Evolutionary conservation across 2,797 vertebrate genomes (phyloP).

Genomic region (Poeciliopsis infans): DNA sequence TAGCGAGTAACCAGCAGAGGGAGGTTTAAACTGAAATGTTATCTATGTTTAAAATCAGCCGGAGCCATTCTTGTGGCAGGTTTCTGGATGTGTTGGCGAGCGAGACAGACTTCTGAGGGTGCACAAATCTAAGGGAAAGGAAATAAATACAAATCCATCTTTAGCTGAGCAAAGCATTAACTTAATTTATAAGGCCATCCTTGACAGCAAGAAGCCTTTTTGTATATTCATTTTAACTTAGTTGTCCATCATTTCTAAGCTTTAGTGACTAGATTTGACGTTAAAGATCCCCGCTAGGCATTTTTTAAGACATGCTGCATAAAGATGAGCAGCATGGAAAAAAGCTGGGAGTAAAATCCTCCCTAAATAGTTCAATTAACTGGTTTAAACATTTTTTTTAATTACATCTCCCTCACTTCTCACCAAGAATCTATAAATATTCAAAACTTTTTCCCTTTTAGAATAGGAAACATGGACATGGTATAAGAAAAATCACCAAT

Average conservation of each 20-base stretch:
- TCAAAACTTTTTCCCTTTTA: constrained; percentile 15
- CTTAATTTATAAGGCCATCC: constrained; percentile 32
- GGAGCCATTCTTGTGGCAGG: constrained; percentile 24
- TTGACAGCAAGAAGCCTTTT: constrained; percentile 20
- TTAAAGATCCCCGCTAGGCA: constrained; percentile 32
- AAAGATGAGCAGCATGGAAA: constrained; percentile 20
- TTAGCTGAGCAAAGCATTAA: constrained; percentile 21
- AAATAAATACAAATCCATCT: constrained; percentile 34
- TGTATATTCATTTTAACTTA: constrained; percentile 37
- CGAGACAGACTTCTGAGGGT: constrained; percentile 10
- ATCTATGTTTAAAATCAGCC: constrained; percentile 37
- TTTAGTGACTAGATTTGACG: constrained; percentile 17
- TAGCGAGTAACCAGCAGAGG: constrained; percentile 20
- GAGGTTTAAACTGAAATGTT: constrained; percentile 28
- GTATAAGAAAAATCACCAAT: neutral
- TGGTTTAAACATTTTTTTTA: constrained; percentile 14
- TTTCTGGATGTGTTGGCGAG: constrained; percentile 15
- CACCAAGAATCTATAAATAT: constrained; percentile 29
- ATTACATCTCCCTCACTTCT: constrained; percentile 22
- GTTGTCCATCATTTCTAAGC: constrained; percentile 27
- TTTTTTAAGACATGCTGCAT: constrained; percentile 24
- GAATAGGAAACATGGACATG: constrained; percentile 8
- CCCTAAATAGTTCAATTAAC: constrained; percentile 31
- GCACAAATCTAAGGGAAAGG: constrained; percentile 11
- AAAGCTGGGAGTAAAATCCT: constrained; percentile 5